These are phyloP conservation scores for Lamproptera curius DNA, from an alignment of 2,888 invertebrate genomes.

Conservation along the genomic window DNA sequence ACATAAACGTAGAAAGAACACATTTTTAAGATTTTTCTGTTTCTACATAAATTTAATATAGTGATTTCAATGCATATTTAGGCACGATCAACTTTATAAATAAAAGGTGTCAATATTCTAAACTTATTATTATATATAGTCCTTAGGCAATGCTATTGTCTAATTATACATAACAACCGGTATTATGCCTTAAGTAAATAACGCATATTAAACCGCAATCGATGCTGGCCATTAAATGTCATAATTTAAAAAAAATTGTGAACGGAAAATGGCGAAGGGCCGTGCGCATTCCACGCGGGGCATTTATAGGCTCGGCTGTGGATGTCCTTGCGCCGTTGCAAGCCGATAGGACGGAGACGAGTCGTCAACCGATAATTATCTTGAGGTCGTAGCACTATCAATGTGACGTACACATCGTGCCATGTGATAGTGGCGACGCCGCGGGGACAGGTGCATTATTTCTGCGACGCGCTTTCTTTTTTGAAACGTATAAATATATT, in stretches of 20 bases:
- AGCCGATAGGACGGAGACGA: constrained; percentile 58
- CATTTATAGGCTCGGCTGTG: constrained; percentile 31
- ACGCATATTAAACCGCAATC: no score
- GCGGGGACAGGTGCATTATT: constrained; percentile 39
- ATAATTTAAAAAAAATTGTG: neutral
- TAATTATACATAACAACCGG: no score
- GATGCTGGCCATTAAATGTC: no score
- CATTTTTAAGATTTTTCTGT: no score
- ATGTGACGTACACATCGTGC: constrained; percentile 53
- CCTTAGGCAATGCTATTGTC: no score
- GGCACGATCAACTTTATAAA: no score
- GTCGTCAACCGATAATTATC: constrained; percentile 75
- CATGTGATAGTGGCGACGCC: constrained; percentile 45
- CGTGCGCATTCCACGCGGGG: neutral
- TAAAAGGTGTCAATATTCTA: no score
- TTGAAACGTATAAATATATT: constrained; percentile 6
- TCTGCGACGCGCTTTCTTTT: constrained; percentile 1
- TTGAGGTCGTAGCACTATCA: constrained; percentile 71
- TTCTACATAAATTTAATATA: no score
- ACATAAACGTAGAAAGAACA: no score
- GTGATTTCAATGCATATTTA: no score
- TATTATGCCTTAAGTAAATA: no score
- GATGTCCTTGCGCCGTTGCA: constrained; percentile 62
- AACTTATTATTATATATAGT: no score
- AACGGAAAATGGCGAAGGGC: neutral